Evolutionary conservation across 2,797 vertebrate genomes (phyloP).

Genomic region (Amblyraja radiata): DNA sequence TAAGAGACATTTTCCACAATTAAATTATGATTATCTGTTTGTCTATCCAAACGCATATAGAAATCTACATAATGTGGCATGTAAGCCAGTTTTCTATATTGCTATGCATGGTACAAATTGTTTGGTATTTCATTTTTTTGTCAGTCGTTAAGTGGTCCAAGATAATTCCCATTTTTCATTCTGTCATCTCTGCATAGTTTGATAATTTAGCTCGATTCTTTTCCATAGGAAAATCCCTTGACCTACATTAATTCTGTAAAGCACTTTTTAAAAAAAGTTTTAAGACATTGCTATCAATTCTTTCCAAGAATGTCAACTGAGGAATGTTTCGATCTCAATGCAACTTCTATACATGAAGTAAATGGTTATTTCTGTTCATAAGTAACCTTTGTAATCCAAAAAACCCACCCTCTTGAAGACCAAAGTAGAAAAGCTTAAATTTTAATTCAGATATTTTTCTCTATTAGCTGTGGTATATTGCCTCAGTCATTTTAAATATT

Average conservation of each 20-base stretch:
- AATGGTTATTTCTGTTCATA: background rate
- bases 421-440: background rate
- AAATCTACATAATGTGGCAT: background rate
- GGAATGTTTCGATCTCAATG: background rate
- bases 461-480: background rate
- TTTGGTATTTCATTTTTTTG: background rate
- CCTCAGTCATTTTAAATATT: background rate
- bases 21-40: background rate
- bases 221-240: background rate
- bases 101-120: background rate
- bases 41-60: background rate
- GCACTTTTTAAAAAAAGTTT: background rate
- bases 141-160: background rate
- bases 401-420: no score
- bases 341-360: background rate
- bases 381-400: background rate
- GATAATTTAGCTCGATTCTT: background rate
- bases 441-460: background rate
- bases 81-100: background rate
- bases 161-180: background rate
- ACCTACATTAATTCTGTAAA: background rate
- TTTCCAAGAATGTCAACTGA: conserved; percentile 9
- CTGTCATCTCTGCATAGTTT: background rate
- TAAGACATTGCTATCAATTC: background rate
- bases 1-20: background rate